Percentiles rank a stretch among this genome's conserved stretches.
Evolutionary conservation across 2,888 invertebrate species (phyloP).

Genomic region (Dryocosmus kuriphilus): DNA sequence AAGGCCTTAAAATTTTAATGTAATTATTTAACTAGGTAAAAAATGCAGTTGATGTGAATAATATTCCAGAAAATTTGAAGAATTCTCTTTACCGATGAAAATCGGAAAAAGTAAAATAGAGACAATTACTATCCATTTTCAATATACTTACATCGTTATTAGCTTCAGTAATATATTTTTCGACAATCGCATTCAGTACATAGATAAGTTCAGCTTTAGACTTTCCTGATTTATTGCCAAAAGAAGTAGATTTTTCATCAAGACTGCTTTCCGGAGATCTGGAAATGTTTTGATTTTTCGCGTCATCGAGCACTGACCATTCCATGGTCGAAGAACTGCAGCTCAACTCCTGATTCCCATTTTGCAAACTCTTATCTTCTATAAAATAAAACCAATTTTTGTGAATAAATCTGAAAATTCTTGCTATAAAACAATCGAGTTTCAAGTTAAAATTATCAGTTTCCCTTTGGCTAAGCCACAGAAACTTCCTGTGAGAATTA

Average conservation of each 20-base stretch:
- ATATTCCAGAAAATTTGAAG: too few relatives aligned
- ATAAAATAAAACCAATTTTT: too few relatives aligned
- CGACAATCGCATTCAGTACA: constrained; percentile 76
- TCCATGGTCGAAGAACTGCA: constrained; percentile 69
- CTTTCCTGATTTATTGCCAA: constrained; percentile 60
- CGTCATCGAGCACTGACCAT: constrained; percentile 66
- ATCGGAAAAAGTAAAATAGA: too few relatives aligned
- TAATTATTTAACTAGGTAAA: too few relatives aligned
- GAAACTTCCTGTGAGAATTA: constrained; percentile 62
- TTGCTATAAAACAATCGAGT: constrained; percentile 21
- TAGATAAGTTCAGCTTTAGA: constrained; percentile 74
- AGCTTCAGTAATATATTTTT: constrained; percentile 78
- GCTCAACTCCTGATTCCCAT: constrained; percentile 80
- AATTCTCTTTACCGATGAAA: too few relatives aligned
- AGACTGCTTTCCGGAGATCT: constrained; percentile 69
- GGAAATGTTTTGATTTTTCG: constrained; percentile 74
- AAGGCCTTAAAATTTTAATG: too few relatives aligned
- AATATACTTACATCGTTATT: constrained; percentile 75
- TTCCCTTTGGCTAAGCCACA: too few relatives aligned
- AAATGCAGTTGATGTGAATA: too few relatives aligned
- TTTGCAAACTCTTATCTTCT: constrained; percentile 80
- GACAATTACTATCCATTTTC: too few relatives aligned
- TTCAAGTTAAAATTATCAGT: constrained; percentile 55
- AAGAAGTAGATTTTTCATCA: constrained; percentile 68
- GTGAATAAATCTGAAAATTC: constrained; percentile 27